These are phyloP conservation scores for Perizoma affinitatum DNA, from an alignment of 2,888 invertebrate genomes.

Conservation along the genomic window DNA sequence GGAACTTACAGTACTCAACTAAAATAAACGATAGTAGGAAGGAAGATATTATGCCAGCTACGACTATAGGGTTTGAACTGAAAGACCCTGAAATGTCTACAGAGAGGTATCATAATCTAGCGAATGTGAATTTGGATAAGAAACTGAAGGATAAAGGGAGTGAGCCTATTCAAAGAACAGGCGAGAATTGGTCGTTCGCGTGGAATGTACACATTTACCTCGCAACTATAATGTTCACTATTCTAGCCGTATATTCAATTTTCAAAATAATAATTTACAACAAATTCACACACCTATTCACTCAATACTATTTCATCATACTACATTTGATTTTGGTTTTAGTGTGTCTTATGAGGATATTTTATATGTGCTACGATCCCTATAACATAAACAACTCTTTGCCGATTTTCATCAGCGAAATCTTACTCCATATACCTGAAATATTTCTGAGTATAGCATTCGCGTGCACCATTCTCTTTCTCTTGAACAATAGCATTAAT, in stretches of 20 bases:
- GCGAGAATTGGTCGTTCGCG: constrained; percentile 90
- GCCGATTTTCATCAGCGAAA: constrained; percentile 90
- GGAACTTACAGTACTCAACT: constrained; percentile 78
- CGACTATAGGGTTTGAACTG: constrained; percentile 75
- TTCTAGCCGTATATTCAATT: constrained; percentile 93
- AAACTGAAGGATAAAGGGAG: constrained; percentile 73
- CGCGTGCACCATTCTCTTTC: constrained; percentile 92
- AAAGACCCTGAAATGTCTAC: constrained; percentile 81
- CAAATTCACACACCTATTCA: constrained; percentile 93
- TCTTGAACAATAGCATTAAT: constrained; percentile 91
- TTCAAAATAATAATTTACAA: constrained; percentile 94
- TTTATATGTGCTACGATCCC: constrained; percentile 95
- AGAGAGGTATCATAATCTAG: constrained; percentile 83
- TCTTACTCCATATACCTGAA: constrained; percentile 92
- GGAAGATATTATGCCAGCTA: constrained; percentile 72
- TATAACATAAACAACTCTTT: constrained; percentile 94
- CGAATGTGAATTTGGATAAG: constrained; percentile 83
- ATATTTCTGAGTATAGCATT: constrained; percentile 96
- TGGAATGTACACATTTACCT: constrained; percentile 97
- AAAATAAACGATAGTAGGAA: constrained; percentile 71
- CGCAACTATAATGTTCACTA: constrained; percentile 92
- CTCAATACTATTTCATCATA: constrained; percentile 94
- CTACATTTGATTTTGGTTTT: constrained; percentile 92
- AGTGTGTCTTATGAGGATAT: constrained; percentile 92
- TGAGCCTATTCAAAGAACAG: constrained; percentile 74